Evolutionary conservation across 2,888 invertebrate species (phyloP), one percentile per base, ranked within the genome.

Genomic region (Dicranocentrus wangi): DNA sequence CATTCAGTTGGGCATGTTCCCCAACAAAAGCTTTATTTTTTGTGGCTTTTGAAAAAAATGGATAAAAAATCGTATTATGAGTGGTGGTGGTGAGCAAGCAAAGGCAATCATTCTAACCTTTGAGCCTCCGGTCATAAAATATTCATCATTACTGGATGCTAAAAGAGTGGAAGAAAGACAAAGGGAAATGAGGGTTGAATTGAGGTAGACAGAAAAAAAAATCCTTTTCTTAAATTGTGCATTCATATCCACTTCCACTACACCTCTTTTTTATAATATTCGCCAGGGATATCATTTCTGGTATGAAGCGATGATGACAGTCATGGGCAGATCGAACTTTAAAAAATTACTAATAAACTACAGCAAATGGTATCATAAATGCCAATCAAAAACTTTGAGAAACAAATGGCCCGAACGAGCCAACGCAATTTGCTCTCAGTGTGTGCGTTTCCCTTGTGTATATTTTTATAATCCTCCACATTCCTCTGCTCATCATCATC

Each of bases 331-430:
- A 80, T 63, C 60, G 39, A 72, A 66, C 66, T 80, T 69, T 70
- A 21, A 73, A 73, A 73, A 73, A 80, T 51, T 73, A n/a, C 60
- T 60, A 66, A 80, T 80, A 80, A 73, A 73, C 60, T 61, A 68
- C 60, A 72, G 32, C 73, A 80, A 80, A 80, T 73, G 68, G 80
- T 80, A 61, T 55, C 68, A 80, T 80, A 73, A 80, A 80, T 73
- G 80, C 69, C 80, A 80, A 80, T 80, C 80, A 80, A 80, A 72
- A 28, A 15, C 28, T 28, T 28, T 60, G 51, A 43, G 32, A 43
- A 78, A 68, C 69, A 47, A 39, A 53, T 60, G 63, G 60, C 15
- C 61, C 23, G 43, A 70, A 55, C 53, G 65, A 71, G 28, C 61
- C 39, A 51, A 66, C 66, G 47, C 55, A 55, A 63, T 47, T 61